These are phyloP conservation scores for Liodrosophila aerea DNA, from an alignment of 2,888 invertebrate genomes.

Conservation along the genomic window DNA sequence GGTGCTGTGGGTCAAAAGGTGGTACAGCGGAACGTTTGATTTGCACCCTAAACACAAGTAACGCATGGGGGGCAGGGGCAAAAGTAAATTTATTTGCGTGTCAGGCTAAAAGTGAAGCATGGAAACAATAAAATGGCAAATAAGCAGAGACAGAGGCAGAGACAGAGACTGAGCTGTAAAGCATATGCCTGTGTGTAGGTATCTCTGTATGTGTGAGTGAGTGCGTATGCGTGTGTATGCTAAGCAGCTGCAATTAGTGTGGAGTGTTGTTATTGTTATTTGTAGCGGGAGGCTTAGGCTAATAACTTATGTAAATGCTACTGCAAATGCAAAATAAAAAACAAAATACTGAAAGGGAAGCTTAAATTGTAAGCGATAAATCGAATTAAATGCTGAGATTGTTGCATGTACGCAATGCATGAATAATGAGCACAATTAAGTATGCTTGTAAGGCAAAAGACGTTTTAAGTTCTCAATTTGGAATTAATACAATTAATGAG, in stretches of 20 bases:
- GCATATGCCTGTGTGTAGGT: not conserved
- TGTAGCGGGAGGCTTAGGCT: slow-evolving; percentile 34
- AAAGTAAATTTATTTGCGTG: slow-evolving; percentile 66
- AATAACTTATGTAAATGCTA: slow-evolving; percentile 53
- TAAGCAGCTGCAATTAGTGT: slow-evolving; percentile 63
- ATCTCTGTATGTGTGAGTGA: not conserved
- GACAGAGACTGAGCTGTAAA: slow-evolving; percentile 4
- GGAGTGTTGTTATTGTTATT: slow-evolving; percentile 36
- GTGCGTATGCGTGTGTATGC: slow-evolving; percentile 7
- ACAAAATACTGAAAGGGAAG: slow-evolving; percentile 2
- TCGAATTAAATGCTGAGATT: slow-evolving; percentile 25
- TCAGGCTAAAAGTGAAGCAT: slow-evolving; percentile 57
- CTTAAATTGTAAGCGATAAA: slow-evolving; percentile 35
- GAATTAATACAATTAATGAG: slow-evolving; percentile 1
- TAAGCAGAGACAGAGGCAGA: slow-evolving; percentile 2
- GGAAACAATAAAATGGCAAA: slow-evolving; percentile 54
- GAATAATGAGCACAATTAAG: slow-evolving; percentile 27
- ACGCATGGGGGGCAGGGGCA: slow-evolving; percentile 7
- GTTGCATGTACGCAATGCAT: slow-evolving; percentile 26
- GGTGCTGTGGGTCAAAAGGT: not conserved
- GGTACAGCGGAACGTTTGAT: not conserved
- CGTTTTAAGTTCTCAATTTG: slow-evolving; percentile 2
- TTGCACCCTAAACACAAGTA: not conserved
- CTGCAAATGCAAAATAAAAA: slow-evolving; percentile 13
- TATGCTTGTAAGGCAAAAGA: not conserved